Conservation (phyloP, 2,888 invertebrate species). For the Diarsia dahlii region DNA sequence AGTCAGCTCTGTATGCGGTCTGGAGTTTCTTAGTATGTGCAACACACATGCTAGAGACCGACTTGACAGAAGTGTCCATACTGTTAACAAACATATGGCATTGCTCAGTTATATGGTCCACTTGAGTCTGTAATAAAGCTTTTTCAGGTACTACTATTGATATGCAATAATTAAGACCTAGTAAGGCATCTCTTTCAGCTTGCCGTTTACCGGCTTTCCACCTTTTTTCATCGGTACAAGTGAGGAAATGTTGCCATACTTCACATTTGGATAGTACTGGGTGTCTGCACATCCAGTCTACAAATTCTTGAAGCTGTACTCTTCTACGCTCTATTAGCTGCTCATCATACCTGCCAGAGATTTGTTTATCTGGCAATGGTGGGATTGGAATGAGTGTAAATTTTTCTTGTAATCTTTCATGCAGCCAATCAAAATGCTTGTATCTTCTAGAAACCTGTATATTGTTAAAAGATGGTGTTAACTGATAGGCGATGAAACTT, state of each 20-base stretch:
- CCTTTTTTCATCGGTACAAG: conserved; percentile 98
- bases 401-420: conserved; percentile 97
- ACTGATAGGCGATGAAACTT: conserved; percentile 98
- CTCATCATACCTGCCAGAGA: conserved; percentile 99
- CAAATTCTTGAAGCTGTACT: conserved; percentile 98
- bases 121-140: conserved; percentile 93
- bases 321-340: conserved; percentile 98
- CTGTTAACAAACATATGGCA: conserved; percentile 95
- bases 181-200: conserved; percentile 98
- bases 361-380: conserved; percentile 99
- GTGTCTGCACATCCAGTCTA: conserved; percentile 99
- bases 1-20: conserved; percentile 96
- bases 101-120: conserved; percentile 96
- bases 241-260: conserved; percentile 99
- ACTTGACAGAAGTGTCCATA: conserved; percentile 97
- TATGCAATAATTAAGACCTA: conserved; percentile 97
- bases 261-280: conserved; percentile 97
- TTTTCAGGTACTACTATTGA: conserved; percentile 96
- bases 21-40: conserved; percentile 97
- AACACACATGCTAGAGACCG: conserved; percentile 94
- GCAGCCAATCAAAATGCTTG: conserved; percentile 99
- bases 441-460: conserved; percentile 98
- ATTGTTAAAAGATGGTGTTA: conserved; percentile 98
- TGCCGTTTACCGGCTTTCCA: conserved; percentile 99
- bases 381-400: conserved; percentile 98